phyloP scores from a whole-genome alignment of 2,888 invertebrate genomes.

The Branchinecta sandiegonensis region DNA sequence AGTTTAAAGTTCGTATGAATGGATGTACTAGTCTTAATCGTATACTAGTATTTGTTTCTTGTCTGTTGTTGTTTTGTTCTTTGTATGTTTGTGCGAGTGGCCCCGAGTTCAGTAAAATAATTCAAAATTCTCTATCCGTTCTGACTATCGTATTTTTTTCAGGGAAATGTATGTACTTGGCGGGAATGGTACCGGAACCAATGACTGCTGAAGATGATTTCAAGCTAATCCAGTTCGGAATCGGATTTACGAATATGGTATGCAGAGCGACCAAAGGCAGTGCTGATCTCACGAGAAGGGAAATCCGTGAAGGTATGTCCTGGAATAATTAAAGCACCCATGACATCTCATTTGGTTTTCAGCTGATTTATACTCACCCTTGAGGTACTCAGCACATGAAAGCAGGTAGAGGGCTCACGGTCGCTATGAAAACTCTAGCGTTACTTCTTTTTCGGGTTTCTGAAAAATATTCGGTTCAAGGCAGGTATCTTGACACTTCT shows the following conservation, averaged over 20 bases:
- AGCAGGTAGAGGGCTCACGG: background rate
- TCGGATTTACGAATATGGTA: conserved; percentile 97
- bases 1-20: too few relatives aligned
- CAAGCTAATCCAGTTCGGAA: conserved; percentile 78
- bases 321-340: background rate
- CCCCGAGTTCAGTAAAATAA: too few relatives aligned
- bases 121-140: too few relatives aligned
- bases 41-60: background rate
- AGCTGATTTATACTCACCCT: background rate
- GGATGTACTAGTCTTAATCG: too few relatives aligned
- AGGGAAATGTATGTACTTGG: conserved; percentile 88
- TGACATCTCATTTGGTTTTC: background rate
- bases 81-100: background rate
- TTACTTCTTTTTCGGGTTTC: too few relatives aligned
- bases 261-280: conserved; percentile 87
- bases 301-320: conserved; percentile 69
- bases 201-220: conserved; percentile 94
- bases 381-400: background rate
- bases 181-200: conserved; percentile 83
- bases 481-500: too few relatives aligned
- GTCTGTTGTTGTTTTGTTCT: conserved; percentile 18
- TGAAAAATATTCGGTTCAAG: too few relatives aligned
- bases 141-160: conserved; percentile 26
- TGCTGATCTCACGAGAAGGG: conserved; percentile 81
- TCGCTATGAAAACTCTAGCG: too few relatives aligned